Evolutionary conservation across 2,888 invertebrate species (phyloP), one percentile per base, ranked within the genome.

Genomic region (Ophion obscuratus): DNA sequence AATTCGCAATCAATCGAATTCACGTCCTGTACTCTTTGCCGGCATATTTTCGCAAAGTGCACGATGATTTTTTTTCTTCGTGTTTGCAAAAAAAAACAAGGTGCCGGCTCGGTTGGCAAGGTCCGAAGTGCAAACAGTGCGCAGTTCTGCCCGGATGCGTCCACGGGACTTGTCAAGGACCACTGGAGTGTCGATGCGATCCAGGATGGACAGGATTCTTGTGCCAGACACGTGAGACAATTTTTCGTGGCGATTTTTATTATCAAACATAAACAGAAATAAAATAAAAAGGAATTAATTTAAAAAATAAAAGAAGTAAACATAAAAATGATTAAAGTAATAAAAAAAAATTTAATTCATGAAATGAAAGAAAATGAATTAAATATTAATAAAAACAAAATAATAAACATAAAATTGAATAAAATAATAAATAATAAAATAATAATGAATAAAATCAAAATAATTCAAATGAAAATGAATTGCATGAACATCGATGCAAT

Each of bases 201-300:
- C 97, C 97, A 3, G 99, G 99, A n/a, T 99, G 97, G 95, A 98
- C 97, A 14, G 99, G 99, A 83, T 95, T 98, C 82, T 94, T 98
- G 76, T 98, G 98, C 91, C 97, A 98, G 94, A 97, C 96, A 89
- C 97, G 98, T 99, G 94, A 57, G 98, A 98, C 94, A 57, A 20
- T 20, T 20, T 67, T 64, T 66, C 44, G n/a, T 40, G 17, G 20
- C 20, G 2, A 70, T 70, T 40, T 9, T 17, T n/a, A 40, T 40
- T 5, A 40, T 40, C 40, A 40, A 7, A 40, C 0, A 57, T n/a
- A 17, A 57, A 17, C n/a, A 57, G 17, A 4, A 14, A 17, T n/a
- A 57, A 57, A 57, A 57, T 40, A 9, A 40, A 40, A 40, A 40
- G 7, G 5, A 40, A 40, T 7, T 40, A 40, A 40, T 40, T n/a